Evolutionary conservation across 2,888 invertebrate species (phyloP).

Genomic region (Amphiduros pacificus): DNA sequence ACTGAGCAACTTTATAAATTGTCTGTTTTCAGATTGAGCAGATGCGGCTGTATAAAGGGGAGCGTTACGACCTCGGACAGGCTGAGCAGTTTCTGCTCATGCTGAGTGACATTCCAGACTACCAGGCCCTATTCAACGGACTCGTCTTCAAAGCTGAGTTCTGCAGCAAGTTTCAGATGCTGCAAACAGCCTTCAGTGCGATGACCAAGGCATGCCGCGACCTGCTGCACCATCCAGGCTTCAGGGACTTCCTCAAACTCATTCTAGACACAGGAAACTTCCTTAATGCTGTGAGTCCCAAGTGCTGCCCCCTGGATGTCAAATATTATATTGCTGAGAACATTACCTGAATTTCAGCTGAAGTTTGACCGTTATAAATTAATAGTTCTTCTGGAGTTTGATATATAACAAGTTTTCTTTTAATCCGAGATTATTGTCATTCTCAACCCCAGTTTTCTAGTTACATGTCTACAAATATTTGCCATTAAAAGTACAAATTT

Average conservation of each 20-base stretch:
- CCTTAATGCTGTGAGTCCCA: conserved; percentile 51
- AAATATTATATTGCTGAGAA: no score
- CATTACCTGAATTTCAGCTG: no score
- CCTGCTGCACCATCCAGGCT: conserved; percentile 36
- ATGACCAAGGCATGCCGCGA: conserved; percentile 39
- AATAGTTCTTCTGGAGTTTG: no score
- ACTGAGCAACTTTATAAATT: no score
- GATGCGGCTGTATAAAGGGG: conserved; percentile 53
- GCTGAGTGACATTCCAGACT: conserved; percentile 56
- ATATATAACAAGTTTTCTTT: no score
- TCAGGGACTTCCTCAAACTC: conserved; percentile 47
- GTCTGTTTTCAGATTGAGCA: conserved; percentile 49
- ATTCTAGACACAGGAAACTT: conserved; percentile 54
- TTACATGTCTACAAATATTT: no score
- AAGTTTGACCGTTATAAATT: no score
- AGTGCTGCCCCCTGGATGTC: no score
- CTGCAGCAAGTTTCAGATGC: conserved; percentile 34
- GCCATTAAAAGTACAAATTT: no score
- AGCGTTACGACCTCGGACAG: conserved; percentile 53
- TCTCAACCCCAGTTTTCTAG: no score
- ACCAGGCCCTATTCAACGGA: conserved; percentile 55
- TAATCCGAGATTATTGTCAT: no score
- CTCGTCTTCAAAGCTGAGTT: conserved; percentile 61
- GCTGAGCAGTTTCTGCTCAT: conserved; percentile 61
- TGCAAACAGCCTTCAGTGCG: conserved; percentile 36